Conservation (phyloP, 2,797 vertebrate species). For the Sebastes alutus region DNA sequence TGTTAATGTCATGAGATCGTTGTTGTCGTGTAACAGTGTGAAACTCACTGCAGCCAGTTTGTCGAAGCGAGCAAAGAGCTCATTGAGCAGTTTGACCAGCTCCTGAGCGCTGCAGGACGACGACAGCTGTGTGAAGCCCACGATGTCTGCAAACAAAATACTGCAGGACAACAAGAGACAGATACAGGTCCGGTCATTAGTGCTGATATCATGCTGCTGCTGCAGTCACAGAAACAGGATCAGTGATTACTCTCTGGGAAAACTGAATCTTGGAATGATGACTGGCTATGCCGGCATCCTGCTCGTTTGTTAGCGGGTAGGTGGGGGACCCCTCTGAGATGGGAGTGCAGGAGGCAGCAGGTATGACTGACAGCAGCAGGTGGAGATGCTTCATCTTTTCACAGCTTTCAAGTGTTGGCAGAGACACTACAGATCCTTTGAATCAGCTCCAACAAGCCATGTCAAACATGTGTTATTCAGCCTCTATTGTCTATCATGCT, state of each 20-base stretch:
- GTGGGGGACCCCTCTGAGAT: not conserved
- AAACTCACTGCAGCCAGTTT: constrained; percentile 93
- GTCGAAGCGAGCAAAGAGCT: constrained; percentile 95
- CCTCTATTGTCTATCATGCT: not conserved
- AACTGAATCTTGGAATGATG: not conserved
- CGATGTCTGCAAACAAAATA: constrained; percentile 96
- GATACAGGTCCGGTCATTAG: not conserved
- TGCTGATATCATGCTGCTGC: not conserved
- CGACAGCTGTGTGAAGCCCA: constrained; percentile 95
- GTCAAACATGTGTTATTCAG: not conserved
- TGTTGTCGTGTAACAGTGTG: not conserved
- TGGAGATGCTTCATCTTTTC: not conserved
- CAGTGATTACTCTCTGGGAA: not conserved
- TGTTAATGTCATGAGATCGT: not conserved
- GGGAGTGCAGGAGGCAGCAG: not conserved
- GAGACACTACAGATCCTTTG: not conserved
- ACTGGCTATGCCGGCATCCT: not conserved
- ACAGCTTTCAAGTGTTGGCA: not conserved
- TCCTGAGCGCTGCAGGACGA: constrained; percentile 94
- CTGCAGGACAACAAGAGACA: constrained; percentile 70
- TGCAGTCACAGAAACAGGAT: not conserved
- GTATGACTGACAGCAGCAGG: not conserved
- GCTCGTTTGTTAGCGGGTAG: not conserved
- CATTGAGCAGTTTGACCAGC: constrained; percentile 94
- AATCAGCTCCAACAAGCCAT: not conserved